phyloP scores from a whole-genome alignment of 35 echinoderm and acorn worm species.

The Ptychodera flava region DNA sequence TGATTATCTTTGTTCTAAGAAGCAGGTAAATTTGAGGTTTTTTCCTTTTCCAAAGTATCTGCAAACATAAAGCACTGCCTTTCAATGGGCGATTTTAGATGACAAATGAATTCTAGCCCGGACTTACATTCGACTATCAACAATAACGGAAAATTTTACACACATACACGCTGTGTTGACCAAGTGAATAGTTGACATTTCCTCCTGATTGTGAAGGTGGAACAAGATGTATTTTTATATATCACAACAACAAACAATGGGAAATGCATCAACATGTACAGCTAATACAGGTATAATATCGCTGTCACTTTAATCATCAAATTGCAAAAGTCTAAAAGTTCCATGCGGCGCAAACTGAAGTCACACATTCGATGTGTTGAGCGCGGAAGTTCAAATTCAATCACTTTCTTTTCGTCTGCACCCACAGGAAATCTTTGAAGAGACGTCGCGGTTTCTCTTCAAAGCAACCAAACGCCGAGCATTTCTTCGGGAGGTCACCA shows the following conservation, averaged over 20 bases:
- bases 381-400: not conserved
- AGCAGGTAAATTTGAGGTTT: no score
- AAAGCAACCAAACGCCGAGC: conserved; percentile 25
- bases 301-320: not conserved
- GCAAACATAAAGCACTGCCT: no score
- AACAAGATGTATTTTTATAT: no score
- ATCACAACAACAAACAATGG: not conserved
- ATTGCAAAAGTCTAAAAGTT: not conserved
- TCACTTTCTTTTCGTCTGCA: not conserved
- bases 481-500: conserved; percentile 27
- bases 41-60: no score
- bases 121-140: no score
- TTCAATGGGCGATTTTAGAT: no score
- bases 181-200: no score
- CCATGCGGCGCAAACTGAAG: not conserved
- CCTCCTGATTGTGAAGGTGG: no score
- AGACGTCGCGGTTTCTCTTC: conserved; percentile 8
- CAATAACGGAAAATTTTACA: no score
- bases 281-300: not conserved
- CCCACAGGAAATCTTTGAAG: conserved; percentile 21
- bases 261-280: not conserved
- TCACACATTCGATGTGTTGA: not conserved
- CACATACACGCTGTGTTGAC: no score
- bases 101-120: no score
- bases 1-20: no score